These are phyloP conservation scores for Cabera pusaria DNA, from an alignment of 2,888 invertebrate species.

Conservation along the genomic window DNA sequence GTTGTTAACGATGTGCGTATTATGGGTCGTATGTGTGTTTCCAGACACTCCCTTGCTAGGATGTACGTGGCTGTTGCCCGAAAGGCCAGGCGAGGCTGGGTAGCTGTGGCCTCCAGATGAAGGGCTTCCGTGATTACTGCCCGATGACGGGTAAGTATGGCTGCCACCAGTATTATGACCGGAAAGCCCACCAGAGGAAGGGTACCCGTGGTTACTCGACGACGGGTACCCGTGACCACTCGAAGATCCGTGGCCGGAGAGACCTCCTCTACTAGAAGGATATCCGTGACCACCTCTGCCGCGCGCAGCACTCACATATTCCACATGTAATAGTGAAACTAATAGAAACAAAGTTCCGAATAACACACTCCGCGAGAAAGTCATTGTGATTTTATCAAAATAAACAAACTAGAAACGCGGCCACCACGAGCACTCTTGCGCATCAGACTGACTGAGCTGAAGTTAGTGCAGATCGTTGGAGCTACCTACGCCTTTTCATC, in stretches of 20 bases:
- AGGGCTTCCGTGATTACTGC: slow-evolving; percentile 36
- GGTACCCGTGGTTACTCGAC: slow-evolving; percentile 34
- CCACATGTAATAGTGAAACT: slow-evolving; percentile 33
- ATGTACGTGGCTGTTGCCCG: slow-evolving; percentile 32
- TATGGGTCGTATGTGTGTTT: slow-evolving; percentile 39
- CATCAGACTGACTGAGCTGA: slow-evolving; percentile 42
- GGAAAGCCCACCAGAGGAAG: slow-evolving; percentile 43
- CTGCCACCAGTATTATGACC: slow-evolving; percentile 35
- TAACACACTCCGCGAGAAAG: slow-evolving; percentile 44
- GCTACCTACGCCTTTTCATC: slow-evolving; percentile 12
- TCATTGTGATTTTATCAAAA: slow-evolving; percentile 41
- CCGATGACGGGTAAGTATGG: slow-evolving; percentile 39
- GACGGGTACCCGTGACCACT: slow-evolving; percentile 46
- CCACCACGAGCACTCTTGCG: slow-evolving; percentile 41
- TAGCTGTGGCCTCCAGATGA: slow-evolving; percentile 33
- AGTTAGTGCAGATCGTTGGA: slow-evolving; percentile 22
- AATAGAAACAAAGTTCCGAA: slow-evolving; percentile 50
- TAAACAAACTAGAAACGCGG: slow-evolving; percentile 31
- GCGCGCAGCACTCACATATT: slow-evolving; percentile 33
- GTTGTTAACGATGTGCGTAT: slow-evolving; percentile 54
- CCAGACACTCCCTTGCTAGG: slow-evolving; percentile 30
- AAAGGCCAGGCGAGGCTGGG: slow-evolving; percentile 27
- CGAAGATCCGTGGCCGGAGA: slow-evolving; percentile 33
- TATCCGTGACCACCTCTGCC: slow-evolving; percentile 29
- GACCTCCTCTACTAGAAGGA: slow-evolving; percentile 41